Evolutionary conservation across 2,888 invertebrate genomes (phyloP), one percentile per base, ranked within the genome.

Genomic region (Celastrina argiolus): DNA sequence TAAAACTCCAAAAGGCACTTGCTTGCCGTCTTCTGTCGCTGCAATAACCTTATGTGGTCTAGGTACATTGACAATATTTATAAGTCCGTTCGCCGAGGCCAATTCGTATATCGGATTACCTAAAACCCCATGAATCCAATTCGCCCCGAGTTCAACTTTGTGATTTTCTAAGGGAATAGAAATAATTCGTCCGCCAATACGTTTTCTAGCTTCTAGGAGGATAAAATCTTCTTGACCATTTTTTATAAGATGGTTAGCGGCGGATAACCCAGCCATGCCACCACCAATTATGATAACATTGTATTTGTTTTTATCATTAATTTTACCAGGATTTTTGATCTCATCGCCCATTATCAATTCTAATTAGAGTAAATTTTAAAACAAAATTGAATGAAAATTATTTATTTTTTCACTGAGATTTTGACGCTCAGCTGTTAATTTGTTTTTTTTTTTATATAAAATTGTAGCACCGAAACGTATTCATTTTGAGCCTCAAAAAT

Each of bases 91-190:
- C 16, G 95, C 94, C 90, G 96, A 95, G 0, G 97, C 97, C 71
- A 97, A 91, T 87, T 97, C 96, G 78, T 96, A 97, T 77, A 97
- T 95, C 0, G 97, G 96, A 88, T 98, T 98, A 26, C 96, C 96
- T 56, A 97, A 87, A 63, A 97, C 96, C 45, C 98, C 98, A 80
- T 98, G 97, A 74, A 98, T 97, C 97, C 97, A 97, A 83, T 97
- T 97, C 36, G 97, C 97, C 67, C 98, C 98, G 71, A 97, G 87
- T 87, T 98, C 97, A 61, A 97, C 93, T 82, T 94, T 94, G 68
- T 90, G 89, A 74, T 85, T 85, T 78, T 87, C 88, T 81, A 96
- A 92, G 75, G 94, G 93, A 77, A 95, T 94, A 68, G 96, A 94
- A 67, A 96, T 92, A 73, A 97, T 96, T 72, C 97, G 92, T 69